These are phyloP conservation scores for Ceratoteleas bidentatus DNA, from an alignment of 1,140 invertebrate genomes.

Conservation along the genomic window DNA sequence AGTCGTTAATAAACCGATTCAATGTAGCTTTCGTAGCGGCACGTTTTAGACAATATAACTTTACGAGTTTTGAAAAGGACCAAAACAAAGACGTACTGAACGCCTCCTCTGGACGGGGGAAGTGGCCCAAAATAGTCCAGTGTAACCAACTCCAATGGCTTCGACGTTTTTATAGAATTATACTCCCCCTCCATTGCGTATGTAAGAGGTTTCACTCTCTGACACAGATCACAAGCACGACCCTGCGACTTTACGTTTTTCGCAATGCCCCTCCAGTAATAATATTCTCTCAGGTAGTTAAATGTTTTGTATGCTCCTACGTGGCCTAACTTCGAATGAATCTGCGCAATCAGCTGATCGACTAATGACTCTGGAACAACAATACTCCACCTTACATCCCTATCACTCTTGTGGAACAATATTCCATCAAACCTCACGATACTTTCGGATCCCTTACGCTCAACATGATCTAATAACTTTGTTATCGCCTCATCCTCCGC, in stretches of 20 bases:
- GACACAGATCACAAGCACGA: slow-evolving; percentile 14
- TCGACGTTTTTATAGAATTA: background rate
- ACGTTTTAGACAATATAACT: slow-evolving; percentile 60
- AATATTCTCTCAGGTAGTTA: slow-evolving; percentile 1
- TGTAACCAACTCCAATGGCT: slow-evolving; percentile 52
- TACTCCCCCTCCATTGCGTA: slow-evolving; percentile 6
- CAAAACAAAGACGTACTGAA: slow-evolving; percentile 70
- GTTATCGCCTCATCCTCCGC: too few species aligned
- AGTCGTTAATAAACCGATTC: slow-evolving; percentile 44
- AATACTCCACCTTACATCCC: background rate
- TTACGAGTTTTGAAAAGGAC: slow-evolving; percentile 71
- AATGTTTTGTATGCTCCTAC: slow-evolving; percentile 10
- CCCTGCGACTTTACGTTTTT: slow-evolving; percentile 5
- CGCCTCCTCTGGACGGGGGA: slow-evolving; percentile 51
- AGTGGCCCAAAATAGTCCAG: slow-evolving; percentile 71
- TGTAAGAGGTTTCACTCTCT: slow-evolving; percentile 4
- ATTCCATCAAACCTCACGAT: too few species aligned
- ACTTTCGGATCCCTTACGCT: too few species aligned
- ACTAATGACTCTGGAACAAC: background rate
- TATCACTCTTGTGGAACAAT: slow-evolving; percentile 13
- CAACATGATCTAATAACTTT: too few species aligned
- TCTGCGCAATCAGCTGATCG: background rate
- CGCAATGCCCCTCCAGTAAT: slow-evolving; percentile 7
- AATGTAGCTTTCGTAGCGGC: slow-evolving; percentile 60
- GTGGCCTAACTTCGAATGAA: slow-evolving; percentile 13